Evolutionary conservation across 2,888 invertebrate genomes (phyloP), one percentile per base, ranked within the genome.

Genomic region (Tetrapedia diversipes): DNA sequence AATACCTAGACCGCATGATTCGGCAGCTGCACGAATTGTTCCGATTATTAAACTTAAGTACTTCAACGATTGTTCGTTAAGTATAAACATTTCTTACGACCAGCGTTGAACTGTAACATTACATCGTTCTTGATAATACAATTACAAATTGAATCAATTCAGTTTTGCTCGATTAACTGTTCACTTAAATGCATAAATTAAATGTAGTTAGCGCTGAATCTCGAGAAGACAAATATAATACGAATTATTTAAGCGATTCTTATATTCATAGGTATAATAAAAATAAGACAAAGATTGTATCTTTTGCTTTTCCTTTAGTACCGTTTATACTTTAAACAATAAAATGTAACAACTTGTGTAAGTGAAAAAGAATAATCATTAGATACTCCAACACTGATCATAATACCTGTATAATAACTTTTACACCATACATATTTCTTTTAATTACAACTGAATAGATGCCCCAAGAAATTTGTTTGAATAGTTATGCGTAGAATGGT

Each of bases 1-100:
- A 82, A 67, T 73, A 74, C 49, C 45, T 59, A 41, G 49, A 56
- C 60, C 53, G 41, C 63, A 53, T 34, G 39, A 59, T 34, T 71
- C 77, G 11, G 32, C 37, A 82, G 57, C 43, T 69, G 51, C 37
- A 29, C 64, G 22, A 56, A 37, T 70, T 54, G 54, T 66, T 51
- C 34, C 53, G 41, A 68, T 65, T 51, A 39, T 59, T 71, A n/a
- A 63, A 67, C 45, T 76, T 77, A 81, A 81, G 79, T 82, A 79
- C 79, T 27, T 53, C 45, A 59, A 65, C 34, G 45, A 70, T 67
- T 49, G 22, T 45, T 53, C 10, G 16, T 27, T 65, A 47, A 24
- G 41, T 39, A 49, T 32, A 65, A 49, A 49, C 19, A 32, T 51
- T 39, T 34, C 27, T 60, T 71, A 56, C 63, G 64, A 68, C 29